Percentiles rank a stretch among this genome's conserved stretches.
These are phyloP conservation scores for Phyllostomus hastatus DNA, from an alignment of 2,113 vertebrate species.

Conservation along the genomic window DNA sequence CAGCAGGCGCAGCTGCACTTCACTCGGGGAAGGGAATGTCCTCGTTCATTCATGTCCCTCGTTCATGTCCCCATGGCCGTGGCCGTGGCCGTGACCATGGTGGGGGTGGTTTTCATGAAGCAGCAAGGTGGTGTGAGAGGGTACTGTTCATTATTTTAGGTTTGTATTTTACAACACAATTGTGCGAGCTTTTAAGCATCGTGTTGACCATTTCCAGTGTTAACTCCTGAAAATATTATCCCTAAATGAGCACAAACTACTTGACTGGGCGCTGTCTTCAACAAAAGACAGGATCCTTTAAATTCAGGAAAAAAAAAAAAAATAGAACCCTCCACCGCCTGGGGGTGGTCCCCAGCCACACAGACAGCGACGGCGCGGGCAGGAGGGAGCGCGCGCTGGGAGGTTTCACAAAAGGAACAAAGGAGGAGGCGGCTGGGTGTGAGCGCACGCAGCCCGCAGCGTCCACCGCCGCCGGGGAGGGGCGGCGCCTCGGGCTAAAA, in stretches of 20 bases:
- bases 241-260: background rate
- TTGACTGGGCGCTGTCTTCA: background rate
- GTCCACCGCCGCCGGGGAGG: accelerated
- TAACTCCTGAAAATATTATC: background rate
- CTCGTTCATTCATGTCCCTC: too few species aligned
- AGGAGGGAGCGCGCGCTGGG: background rate
- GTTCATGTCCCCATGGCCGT: background rate
- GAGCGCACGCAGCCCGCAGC: background rate
- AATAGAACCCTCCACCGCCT: background rate
- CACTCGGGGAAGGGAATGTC: accelerated
- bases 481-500: background rate
- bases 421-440: background rate
- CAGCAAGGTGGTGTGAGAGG: background rate
- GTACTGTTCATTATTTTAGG: background rate
- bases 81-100: background rate
- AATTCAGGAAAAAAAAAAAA: background rate
- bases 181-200: background rate
- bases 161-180: background rate
- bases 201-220: background rate
- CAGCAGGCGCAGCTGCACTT: background rate
- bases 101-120: background rate
- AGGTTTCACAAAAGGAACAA: constrained; percentile 59
- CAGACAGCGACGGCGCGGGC: accelerated
- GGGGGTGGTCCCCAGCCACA: background rate
- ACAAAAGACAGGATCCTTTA: background rate